phyloP scores from a whole-genome alignment of 2,113 vertebrate species.

The Loxodonta africana region DNA sequence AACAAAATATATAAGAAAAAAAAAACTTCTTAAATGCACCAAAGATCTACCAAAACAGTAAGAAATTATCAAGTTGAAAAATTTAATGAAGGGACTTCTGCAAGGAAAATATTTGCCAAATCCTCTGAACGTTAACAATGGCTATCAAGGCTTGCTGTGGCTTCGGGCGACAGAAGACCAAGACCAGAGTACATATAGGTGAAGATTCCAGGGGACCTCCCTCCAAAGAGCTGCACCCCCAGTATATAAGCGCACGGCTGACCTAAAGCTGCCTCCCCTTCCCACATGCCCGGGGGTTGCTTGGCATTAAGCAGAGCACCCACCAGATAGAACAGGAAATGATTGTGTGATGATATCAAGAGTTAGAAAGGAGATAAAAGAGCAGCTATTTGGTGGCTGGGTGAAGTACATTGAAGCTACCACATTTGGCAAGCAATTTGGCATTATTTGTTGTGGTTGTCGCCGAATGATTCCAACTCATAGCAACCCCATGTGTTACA shows the following conservation, averaged over 20 bases:
- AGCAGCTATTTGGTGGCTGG: neutral
- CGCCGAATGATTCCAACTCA: neutral
- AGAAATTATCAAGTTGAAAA: constrained; percentile 15
- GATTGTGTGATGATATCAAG: neutral
- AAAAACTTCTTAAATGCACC: neutral
- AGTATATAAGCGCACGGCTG: neutral
- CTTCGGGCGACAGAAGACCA: neutral
- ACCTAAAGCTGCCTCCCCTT: neutral
- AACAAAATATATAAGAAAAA: constrained; percentile 37
- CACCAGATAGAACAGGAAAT: neutral
- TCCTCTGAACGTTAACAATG: neutral
- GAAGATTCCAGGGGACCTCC: neutral
- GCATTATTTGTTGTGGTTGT: neutral
- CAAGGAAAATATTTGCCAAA: neutral
- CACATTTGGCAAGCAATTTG: neutral
- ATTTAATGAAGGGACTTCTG: constrained; percentile 21
- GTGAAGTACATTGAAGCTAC: neutral
- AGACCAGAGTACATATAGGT: neutral
- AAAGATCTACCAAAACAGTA: neutral
- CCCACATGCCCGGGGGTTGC: neutral
- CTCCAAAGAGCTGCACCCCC: neutral
- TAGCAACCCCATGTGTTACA: neutral
- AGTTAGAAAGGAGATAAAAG: neutral
- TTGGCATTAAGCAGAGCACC: neutral
- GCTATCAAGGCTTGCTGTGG: neutral